phyloP scores from a whole-genome alignment of 2,888 invertebrate species.

The Thumatha senex region DNA sequence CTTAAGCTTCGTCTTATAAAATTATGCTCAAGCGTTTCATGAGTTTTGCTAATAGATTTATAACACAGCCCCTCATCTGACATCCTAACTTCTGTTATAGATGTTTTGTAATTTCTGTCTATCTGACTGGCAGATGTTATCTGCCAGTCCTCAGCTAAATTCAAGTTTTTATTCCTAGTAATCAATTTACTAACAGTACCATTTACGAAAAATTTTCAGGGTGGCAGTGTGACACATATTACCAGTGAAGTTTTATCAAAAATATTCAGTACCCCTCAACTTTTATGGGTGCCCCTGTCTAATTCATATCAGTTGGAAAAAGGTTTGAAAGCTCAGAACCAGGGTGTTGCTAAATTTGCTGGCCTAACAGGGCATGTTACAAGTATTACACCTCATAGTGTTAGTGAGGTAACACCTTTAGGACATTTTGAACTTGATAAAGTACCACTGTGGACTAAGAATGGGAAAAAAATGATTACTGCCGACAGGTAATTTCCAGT shows the following conservation, averaged over 20 bases:
- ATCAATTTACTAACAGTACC: too few species aligned
- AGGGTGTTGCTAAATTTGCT: slow-evolving; percentile 88
- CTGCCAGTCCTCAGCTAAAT: too few species aligned
- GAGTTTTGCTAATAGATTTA: too few species aligned
- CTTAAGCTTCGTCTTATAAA: too few species aligned
- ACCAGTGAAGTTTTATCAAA: slow-evolving; percentile 89
- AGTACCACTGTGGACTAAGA: slow-evolving; percentile 90
- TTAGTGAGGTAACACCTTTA: slow-evolving; percentile 84
- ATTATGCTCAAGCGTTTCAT: too few species aligned
- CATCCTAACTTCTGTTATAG: too few species aligned
- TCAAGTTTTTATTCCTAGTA: too few species aligned
- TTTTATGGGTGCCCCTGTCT: slow-evolving; percentile 89
- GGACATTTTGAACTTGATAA: slow-evolving; percentile 89
- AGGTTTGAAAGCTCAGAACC: slow-evolving; percentile 85
- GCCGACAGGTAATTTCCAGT: slow-evolving; percentile 74
- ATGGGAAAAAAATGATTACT: slow-evolving; percentile 88
- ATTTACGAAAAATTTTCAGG: slow-evolving; percentile 68
- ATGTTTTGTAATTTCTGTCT: too few species aligned
- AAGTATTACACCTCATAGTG: slow-evolving; percentile 87
- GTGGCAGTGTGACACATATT: slow-evolving; percentile 92
- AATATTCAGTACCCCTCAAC: slow-evolving; percentile 83
- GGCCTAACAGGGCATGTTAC: slow-evolving; percentile 81
- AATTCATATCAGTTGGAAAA: slow-evolving; percentile 86
- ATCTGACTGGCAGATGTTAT: too few species aligned
- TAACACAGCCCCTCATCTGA: too few species aligned